Evolutionary conservation across 2,113 vertebrate species (phyloP).

Genomic region (Sylvia atricapilla): DNA sequence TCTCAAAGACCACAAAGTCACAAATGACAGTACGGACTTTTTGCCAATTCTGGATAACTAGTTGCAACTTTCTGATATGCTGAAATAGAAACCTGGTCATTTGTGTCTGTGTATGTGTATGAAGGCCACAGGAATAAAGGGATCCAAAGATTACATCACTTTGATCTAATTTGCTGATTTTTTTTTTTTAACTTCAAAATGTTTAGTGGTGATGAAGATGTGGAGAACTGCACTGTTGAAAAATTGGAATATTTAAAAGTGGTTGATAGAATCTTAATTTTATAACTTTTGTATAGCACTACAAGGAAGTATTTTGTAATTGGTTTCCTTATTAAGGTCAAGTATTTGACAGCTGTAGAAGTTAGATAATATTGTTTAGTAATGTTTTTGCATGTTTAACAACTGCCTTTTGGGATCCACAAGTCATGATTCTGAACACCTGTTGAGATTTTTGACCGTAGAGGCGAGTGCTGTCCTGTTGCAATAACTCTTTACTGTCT

Average conservation of each 20-base stretch:
- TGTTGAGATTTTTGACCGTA: constrained; percentile 33
- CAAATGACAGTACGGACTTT: constrained; percentile 39
- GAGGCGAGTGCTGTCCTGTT: constrained; percentile 55
- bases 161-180: constrained; percentile 69
- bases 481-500: constrained; percentile 61
- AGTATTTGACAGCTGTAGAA: constrained; percentile 58
- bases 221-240: constrained; percentile 60
- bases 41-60: constrained; percentile 55
- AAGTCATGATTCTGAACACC: constrained; percentile 53
- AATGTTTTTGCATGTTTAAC: constrained; percentile 74
- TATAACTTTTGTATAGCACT: constrained; percentile 81
- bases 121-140: constrained; percentile 77
- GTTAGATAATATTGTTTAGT: constrained; percentile 65
- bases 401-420: constrained; percentile 61
- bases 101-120: constrained; percentile 70
- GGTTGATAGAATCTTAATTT: constrained; percentile 72
- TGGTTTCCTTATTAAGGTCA: constrained; percentile 70
- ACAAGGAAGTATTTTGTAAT: constrained; percentile 73
- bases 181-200: constrained; percentile 28
- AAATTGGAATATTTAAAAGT: constrained; percentile 67
- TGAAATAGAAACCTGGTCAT: constrained; percentile 52
- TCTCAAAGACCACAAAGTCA: background rate
- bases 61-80: background rate
- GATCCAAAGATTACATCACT: constrained; percentile 81
- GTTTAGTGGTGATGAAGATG: constrained; percentile 64